Evolutionary conservation across 2,888 invertebrate species (phyloP).

Genomic region (Notodonta dromedarius): DNA sequence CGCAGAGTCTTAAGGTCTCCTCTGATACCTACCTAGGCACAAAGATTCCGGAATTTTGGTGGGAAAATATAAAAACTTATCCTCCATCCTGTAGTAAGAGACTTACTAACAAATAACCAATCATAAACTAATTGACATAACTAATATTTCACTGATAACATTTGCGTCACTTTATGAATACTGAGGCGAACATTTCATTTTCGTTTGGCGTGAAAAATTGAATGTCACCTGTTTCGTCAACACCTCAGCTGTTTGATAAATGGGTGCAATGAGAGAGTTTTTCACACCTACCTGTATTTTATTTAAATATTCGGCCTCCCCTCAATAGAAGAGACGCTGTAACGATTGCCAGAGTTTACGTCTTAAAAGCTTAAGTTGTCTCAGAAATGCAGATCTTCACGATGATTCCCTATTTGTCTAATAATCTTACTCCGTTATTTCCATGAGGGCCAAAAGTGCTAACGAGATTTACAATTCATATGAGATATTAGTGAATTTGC

Average conservation of each 20-base stretch:
- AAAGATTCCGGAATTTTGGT: not conserved
- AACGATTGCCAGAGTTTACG: no score
- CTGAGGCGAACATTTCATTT: not conserved
- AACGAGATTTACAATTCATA: not conserved
- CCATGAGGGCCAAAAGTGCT: not conserved
- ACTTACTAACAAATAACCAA: not conserved
- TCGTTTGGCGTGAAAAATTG: constrained; percentile 1
- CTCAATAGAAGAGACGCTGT: no score
- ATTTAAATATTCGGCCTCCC: no score
- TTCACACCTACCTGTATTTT: no score
- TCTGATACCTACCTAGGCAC: not conserved
- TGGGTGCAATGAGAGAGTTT: not conserved
- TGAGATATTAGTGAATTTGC: constrained; percentile 15
- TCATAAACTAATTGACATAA: not conserved
- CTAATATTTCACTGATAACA: not conserved
- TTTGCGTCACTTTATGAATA: constrained; percentile 7
- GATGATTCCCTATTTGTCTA: no score
- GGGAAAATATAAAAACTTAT: no score
- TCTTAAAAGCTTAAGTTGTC: no score
- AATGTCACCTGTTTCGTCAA: constrained; percentile 5
- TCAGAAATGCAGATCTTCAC: no score
- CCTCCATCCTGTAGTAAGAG: no score
- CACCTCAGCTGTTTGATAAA: constrained; percentile 1
- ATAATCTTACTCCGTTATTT: not conserved
- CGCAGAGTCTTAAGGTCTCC: not conserved